These are phyloP conservation scores for Eueremaeus valkanovi DNA, from an alignment of 2,888 invertebrate species.

Conservation along the genomic window DNA sequence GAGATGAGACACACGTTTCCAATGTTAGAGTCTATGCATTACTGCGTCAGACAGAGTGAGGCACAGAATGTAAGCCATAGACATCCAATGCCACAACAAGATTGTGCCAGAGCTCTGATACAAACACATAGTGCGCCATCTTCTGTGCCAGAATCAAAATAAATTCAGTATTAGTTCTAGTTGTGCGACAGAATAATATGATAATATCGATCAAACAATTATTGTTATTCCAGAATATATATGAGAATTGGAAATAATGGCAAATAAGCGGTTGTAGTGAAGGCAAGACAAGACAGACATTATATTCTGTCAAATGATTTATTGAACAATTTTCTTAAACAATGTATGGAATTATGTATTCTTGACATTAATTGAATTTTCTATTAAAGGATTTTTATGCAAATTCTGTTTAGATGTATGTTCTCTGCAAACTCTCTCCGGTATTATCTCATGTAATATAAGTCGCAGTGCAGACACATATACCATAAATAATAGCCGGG, in stretches of 20 bases:
- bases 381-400: not conserved
- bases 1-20: constrained; percentile 10
- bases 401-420: not conserved
- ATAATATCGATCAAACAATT: not conserved
- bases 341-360: not conserved
- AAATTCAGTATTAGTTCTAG: not conserved
- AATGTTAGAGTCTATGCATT: not conserved
- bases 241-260: not conserved
- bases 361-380: not conserved
- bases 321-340: constrained; percentile 2
- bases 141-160: not conserved
- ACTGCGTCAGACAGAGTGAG: not conserved
- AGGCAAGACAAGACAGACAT: not conserved
- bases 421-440: not conserved
- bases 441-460: not conserved
- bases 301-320: not conserved
- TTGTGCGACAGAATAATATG: not conserved
- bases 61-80: not conserved
- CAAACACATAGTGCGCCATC: not conserved
- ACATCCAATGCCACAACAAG: not conserved
- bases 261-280: not conserved
- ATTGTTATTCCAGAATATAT: not conserved
- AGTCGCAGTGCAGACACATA: not conserved
- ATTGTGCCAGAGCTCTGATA: not conserved
- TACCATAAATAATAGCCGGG: not conserved